A percentile compares a stretch with the other conserved stretches of the same genome.
Conservation (phyloP, 2,797 vertebrate species). For the Alosa sapidissima region DNA sequence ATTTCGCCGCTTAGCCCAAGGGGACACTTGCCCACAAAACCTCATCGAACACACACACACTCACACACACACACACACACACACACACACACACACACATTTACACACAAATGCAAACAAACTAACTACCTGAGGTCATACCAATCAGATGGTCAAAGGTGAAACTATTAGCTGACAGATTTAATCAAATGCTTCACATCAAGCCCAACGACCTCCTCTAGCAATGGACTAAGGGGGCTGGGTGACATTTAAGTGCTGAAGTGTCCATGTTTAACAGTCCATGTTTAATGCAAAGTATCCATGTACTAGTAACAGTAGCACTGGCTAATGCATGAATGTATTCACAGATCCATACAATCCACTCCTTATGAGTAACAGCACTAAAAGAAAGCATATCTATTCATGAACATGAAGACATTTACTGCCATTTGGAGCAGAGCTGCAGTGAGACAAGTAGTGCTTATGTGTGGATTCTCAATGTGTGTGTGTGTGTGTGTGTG, state of each 20-base stretch:
- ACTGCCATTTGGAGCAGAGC: neutral
- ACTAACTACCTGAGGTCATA: neutral
- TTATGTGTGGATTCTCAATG: no score
- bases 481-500: neutral
- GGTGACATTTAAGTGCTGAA: neutral
- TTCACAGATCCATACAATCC: neutral
- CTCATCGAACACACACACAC: conserved; percentile 3
- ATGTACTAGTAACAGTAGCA: neutral
- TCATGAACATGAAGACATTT: neutral
- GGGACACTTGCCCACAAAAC: neutral
- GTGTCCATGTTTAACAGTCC: neutral
- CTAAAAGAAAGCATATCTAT: neutral
- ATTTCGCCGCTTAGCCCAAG: neutral
- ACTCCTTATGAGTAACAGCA: neutral
- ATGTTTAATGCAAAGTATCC: neutral
- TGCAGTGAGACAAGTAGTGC: neutral
- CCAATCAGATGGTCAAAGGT: conserved; percentile 30
- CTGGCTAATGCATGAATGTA: neutral
- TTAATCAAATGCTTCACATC: neutral
- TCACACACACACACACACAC: conserved; percentile 1
- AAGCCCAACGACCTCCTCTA: neutral
- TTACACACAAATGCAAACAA: neutral
- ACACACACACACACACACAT: neutral
- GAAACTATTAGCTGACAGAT: neutral
- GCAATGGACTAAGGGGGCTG: neutral